These are phyloP conservation scores for Drosophila suzukii DNA, from an alignment of 1,140 invertebrate genomes.

Conservation along the genomic window DNA sequence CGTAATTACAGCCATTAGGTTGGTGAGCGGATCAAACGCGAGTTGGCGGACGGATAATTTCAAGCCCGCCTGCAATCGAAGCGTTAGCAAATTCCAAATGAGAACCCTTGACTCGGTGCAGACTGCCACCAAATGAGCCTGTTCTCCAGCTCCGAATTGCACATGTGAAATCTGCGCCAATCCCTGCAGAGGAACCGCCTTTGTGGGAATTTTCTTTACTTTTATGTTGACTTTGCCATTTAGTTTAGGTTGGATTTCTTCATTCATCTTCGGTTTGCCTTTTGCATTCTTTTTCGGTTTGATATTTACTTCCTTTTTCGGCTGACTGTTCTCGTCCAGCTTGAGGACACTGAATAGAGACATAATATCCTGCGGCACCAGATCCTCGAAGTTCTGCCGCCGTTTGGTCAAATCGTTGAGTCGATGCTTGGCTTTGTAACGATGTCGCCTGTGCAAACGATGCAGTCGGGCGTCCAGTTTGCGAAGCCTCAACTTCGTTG, in stretches of 20 bases:
- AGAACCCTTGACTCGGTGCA: constrained; percentile 86
- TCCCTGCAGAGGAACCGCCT: constrained; percentile 49
- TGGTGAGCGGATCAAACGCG: constrained; percentile 87
- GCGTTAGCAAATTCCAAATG: constrained; percentile 90
- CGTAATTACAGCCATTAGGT: constrained; percentile 89
- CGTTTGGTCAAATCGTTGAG: constrained; percentile 46
- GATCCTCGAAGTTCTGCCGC: constrained; percentile 39
- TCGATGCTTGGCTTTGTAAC: constrained; percentile 74
- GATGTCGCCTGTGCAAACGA: constrained; percentile 48
- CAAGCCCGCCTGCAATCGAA: constrained; percentile 85
- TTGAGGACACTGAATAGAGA: constrained; percentile 63
- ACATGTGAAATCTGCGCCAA: constrained; percentile 82
- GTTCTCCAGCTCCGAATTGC: constrained; percentile 88
- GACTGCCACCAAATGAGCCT: constrained; percentile 87
- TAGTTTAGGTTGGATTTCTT: constrained; percentile 24
- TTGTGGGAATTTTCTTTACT: background rate
- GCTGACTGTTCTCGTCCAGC: constrained; percentile 53
- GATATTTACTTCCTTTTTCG: background rate
- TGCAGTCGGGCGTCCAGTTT: constrained; percentile 45
- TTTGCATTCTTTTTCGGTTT: constrained; percentile 7
- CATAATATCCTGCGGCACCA: constrained; percentile 56
- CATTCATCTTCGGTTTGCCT: constrained; percentile 10
- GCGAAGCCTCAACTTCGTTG: background rate
- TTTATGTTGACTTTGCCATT: constrained; percentile 15
- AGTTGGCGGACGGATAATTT: constrained; percentile 86